Conservation (phyloP, 2,888 invertebrate species). For the Bellardia pandia region DNA sequence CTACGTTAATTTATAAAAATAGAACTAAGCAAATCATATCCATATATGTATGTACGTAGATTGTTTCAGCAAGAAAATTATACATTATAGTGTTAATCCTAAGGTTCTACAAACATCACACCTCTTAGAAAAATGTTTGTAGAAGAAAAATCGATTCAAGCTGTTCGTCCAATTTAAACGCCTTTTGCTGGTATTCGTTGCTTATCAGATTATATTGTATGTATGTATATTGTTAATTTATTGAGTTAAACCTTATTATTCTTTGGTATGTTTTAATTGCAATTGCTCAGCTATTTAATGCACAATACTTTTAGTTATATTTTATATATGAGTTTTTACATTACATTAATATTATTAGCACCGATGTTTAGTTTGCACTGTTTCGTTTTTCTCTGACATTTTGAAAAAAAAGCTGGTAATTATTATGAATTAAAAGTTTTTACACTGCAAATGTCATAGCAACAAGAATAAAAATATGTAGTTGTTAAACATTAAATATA, state of each 20-base stretch:
- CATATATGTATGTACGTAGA: not conserved
- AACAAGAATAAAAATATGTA: constrained; percentile 4
- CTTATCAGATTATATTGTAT: constrained; percentile 16
- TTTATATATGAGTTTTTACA: not conserved
- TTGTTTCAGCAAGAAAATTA: not conserved
- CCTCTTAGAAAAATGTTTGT: not conserved
- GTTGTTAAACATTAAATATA: not conserved
- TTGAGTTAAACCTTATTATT: not conserved
- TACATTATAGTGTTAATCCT: constrained; percentile 7
- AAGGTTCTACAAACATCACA: not conserved
- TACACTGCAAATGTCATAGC: constrained; percentile 31
- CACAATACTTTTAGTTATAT: not conserved
- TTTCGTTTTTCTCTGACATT: not conserved
- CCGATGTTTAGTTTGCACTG: not conserved
- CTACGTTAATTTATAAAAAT: not conserved
- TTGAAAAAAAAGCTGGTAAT: not conserved
- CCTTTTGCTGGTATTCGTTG: constrained; percentile 34
- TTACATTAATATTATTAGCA: not conserved
- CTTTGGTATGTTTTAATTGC: not conserved
- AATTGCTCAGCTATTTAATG: not conserved
- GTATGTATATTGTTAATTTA: not conserved
- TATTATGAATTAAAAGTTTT: constrained; percentile 32
- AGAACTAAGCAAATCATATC: not conserved
- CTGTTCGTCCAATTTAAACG: not conserved
- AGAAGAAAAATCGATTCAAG: constrained; percentile 49